These are phyloP conservation scores for Punctoribates punctum DNA, from an alignment of 2,888 invertebrate genomes.

Conservation along the genomic window DNA sequence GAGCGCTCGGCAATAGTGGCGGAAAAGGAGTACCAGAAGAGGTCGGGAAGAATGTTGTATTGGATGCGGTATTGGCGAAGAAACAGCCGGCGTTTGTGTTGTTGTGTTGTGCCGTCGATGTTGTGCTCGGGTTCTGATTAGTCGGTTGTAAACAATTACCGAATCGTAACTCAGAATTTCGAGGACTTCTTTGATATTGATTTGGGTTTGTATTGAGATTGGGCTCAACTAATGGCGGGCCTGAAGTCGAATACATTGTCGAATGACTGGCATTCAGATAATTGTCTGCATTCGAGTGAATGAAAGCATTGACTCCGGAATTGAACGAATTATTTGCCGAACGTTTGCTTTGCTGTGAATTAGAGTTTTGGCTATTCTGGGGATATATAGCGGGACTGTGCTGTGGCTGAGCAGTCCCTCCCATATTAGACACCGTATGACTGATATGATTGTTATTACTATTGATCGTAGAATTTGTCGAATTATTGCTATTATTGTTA, in stretches of 20 bases:
- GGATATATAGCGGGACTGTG: slow-evolving; percentile 1
- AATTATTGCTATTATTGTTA: background rate
- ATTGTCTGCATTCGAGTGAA: slow-evolving; percentile 10
- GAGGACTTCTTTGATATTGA: background rate
- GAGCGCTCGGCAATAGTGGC: background rate
- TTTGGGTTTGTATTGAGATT: background rate
- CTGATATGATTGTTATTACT: slow-evolving; percentile 13
- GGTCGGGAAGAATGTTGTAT: background rate
- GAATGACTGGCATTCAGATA: background rate
- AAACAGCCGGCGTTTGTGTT: slow-evolving; percentile 29
- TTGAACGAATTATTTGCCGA: slow-evolving; percentile 15
- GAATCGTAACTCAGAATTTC: background rate
- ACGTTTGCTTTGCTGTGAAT: slow-evolving; percentile 15
- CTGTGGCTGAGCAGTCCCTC: background rate
- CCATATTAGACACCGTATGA: slow-evolving; percentile 3
- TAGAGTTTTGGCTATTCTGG: background rate
- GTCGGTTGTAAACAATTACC: slow-evolving; percentile 10
- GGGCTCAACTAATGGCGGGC: background rate
- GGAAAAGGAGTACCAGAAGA: slow-evolving; percentile 15
- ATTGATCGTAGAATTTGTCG: background rate
- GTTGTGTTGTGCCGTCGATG: background rate
- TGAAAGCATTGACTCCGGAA: background rate
- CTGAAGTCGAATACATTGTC: background rate
- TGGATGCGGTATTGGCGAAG: slow-evolving; percentile 2
- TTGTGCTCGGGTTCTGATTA: background rate